These are phyloP conservation scores for Pseudomyrmex gracilis DNA, from an alignment of 1,140 invertebrate species.

Conservation along the genomic window DNA sequence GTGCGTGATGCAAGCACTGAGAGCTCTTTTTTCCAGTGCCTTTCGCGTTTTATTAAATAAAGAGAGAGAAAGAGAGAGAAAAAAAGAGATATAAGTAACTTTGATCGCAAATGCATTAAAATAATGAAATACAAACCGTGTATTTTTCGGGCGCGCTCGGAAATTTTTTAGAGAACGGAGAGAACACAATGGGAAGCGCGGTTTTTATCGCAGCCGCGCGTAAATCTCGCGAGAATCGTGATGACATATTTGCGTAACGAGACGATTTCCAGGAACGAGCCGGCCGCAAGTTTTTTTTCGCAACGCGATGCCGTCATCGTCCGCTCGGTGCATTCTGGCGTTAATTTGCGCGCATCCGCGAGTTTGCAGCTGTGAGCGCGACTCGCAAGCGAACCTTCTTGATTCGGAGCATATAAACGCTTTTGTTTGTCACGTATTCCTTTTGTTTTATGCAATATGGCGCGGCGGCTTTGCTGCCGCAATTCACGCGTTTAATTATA, in stretches of 20 bases:
- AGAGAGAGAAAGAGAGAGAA: neutral
- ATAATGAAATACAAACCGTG: slow-evolving; percentile 33
- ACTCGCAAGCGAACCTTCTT: too few species aligned
- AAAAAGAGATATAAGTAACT: slow-evolving; percentile 3
- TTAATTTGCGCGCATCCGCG: slow-evolving; percentile 3
- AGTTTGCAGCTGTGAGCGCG: neutral
- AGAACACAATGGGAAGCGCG: slow-evolving; percentile 14
- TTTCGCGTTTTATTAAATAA: slow-evolving; percentile 12
- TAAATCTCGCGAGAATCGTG: slow-evolving; percentile 42
- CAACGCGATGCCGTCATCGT: neutral
- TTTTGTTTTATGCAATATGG: too few species aligned
- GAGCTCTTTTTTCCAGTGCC: neutral
- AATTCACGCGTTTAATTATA: slow-evolving; percentile 6
- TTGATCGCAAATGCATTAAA: slow-evolving; percentile 38
- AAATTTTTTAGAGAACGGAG: neutral
- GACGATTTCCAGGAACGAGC: slow-evolving; percentile 35
- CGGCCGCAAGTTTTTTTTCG: slow-evolving; percentile 16
- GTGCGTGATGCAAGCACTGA: neutral
- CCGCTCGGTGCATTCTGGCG: neutral
- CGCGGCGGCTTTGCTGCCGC: neutral
- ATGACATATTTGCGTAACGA: slow-evolving; percentile 51
- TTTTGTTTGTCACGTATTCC: neutral
- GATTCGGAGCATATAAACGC: neutral
- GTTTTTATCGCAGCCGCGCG: slow-evolving; percentile 9
- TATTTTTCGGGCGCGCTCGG: neutral